A percentile compares a stretch with the other conserved stretches of the same genome.
phyloP scores from a whole-genome alignment of 2,797 vertebrate species.

The Notoglanidium macrostoma region DNA sequence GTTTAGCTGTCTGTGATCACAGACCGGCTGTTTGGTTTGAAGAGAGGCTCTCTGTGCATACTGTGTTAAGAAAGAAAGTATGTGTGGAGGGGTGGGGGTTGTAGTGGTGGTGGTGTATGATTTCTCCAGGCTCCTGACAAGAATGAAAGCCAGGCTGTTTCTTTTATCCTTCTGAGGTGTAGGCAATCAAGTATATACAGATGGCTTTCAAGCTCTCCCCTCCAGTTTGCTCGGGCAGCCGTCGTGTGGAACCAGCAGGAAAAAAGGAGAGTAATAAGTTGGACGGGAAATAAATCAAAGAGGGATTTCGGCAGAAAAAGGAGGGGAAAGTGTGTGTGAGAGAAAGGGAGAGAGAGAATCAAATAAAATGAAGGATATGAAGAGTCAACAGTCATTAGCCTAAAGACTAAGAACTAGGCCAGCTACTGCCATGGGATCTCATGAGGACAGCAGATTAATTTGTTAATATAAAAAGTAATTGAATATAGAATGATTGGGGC shows the following conservation, averaged over 20 bases:
- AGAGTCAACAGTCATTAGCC: constrained; percentile 42
- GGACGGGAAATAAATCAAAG: constrained; percentile 58
- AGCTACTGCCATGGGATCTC: constrained; percentile 20
- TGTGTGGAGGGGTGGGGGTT: constrained; percentile 21
- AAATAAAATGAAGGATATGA: constrained; percentile 54
- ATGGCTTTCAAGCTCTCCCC: constrained; percentile 65
- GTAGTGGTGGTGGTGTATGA: constrained; percentile 26
- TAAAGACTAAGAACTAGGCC: constrained; percentile 44
- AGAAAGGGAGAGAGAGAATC: background rate
- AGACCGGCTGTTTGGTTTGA: constrained; percentile 68
- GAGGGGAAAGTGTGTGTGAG: background rate
- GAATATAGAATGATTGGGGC: constrained; percentile 23
- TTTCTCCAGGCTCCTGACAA: constrained; percentile 66
- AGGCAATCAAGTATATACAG: constrained; percentile 72
- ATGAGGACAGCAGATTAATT: constrained; percentile 39
- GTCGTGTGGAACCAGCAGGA: constrained; percentile 63
- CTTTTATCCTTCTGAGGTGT: constrained; percentile 63
- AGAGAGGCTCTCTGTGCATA: constrained; percentile 68
- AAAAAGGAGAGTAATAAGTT: constrained; percentile 69
- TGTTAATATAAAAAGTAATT: constrained; percentile 41
- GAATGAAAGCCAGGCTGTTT: constrained; percentile 65
- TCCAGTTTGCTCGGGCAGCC: constrained; percentile 63
- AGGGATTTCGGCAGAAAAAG: constrained; percentile 18
- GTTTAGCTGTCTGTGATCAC: constrained; percentile 65
- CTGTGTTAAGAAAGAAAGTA: constrained; percentile 9